Evolutionary conservation across 2,113 vertebrate species (phyloP).

Genomic region (Clupea harengus): DNA sequence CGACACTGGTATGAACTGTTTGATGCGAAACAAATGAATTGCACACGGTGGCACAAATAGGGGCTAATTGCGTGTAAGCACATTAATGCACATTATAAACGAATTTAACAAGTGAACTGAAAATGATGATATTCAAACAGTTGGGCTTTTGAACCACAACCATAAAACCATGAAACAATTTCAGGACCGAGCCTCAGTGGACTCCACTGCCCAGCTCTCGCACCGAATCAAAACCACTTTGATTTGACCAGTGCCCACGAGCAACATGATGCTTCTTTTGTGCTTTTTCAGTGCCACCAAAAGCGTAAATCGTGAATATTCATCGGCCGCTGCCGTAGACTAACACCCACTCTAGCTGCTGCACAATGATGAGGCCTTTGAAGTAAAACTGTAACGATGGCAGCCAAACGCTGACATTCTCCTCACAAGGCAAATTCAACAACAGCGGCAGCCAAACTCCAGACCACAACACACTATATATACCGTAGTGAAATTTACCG

Average conservation of each 20-base stretch:
- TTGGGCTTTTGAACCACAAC: slow-evolving; percentile 36
- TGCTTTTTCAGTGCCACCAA: not conserved
- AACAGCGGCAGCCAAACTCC: no score
- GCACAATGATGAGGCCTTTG: no score
- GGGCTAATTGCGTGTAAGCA: slow-evolving; percentile 50
- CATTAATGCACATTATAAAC: slow-evolving; percentile 46
- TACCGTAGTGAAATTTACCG: no score
- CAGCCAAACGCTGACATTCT: not conserved
- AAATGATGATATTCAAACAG: slow-evolving; percentile 25
- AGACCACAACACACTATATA: no score
- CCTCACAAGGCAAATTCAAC: not conserved
- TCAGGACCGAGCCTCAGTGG: not conserved
- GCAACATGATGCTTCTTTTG: not conserved
- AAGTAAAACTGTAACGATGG: not conserved
- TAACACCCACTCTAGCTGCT: no score
- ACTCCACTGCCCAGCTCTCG: not conserved
- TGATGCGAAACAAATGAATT: slow-evolving; percentile 52
- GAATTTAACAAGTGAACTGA: slow-evolving; percentile 37
- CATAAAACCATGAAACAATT: slow-evolving; percentile 6
- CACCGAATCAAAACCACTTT: not conserved
- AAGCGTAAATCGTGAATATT: not conserved
- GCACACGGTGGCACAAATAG: slow-evolving; percentile 49
- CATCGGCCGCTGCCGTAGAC: not conserved
- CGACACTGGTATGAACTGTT: slow-evolving; percentile 57
- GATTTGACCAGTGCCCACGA: not conserved